phyloP scores from a whole-genome alignment of 2,888 invertebrate species.

The Cheilosia pagana region DNA sequence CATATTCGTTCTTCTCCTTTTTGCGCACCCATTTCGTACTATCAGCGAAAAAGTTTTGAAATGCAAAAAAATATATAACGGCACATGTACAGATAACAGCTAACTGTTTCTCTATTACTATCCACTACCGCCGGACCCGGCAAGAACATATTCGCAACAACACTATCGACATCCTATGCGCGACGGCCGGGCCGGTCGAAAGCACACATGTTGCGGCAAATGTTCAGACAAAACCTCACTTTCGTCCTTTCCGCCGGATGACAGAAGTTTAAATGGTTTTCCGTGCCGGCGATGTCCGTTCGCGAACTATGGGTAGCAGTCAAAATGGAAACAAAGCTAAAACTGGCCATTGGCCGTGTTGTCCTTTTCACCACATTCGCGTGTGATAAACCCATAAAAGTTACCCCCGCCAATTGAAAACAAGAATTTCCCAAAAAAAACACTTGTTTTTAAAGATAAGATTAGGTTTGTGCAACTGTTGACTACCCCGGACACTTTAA shows the following conservation, averaged over 20 bases:
- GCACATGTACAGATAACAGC: conserved; percentile 49
- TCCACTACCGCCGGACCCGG: conserved; percentile 11
- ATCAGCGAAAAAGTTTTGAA: conserved; percentile 62
- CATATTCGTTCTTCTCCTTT: conserved; percentile 40
- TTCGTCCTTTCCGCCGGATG: conserved; percentile 68
- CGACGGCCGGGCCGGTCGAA: conserved; percentile 1
- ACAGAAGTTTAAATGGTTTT: conserved; percentile 72
- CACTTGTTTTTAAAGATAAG: conserved; percentile 17
- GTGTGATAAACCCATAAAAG: conserved; percentile 45
- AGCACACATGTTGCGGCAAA: conserved; percentile 73
- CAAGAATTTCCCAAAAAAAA: background rate
- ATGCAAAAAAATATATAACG: conserved; percentile 21
- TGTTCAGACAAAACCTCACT: conserved; percentile 71
- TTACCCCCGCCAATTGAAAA: conserved; percentile 22
- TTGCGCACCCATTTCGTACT: conserved; percentile 42
- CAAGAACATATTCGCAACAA: conserved; percentile 23
- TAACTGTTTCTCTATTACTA: conserved; percentile 61
- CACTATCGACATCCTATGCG: conserved; percentile 32
- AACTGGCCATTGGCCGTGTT: conserved; percentile 52
- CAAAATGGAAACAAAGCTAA: conserved; percentile 60
- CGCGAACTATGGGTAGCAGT: conserved; percentile 25
- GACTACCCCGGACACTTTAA: background rate
- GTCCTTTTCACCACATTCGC: conserved; percentile 60
- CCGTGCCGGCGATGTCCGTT: conserved; percentile 58
- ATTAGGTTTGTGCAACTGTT: conserved; percentile 4